Conservation (phyloP, 37 sponge, comb jelly and placozoan genomes). For the Halisarca cf. caerulea region DNA sequence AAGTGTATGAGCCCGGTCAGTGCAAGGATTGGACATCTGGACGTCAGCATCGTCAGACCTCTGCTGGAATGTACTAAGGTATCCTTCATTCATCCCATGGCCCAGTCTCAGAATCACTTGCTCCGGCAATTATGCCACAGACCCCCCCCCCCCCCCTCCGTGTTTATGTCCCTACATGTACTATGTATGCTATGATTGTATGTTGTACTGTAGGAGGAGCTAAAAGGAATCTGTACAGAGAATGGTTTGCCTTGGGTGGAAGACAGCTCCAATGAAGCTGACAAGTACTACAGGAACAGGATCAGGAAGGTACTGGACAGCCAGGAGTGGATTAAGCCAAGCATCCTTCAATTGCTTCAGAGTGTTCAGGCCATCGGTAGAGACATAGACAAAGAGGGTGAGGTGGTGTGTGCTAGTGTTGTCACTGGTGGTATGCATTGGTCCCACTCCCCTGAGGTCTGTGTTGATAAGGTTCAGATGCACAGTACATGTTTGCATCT, state of each 20-base stretch:
- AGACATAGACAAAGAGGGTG: slow-evolving; percentile 1
- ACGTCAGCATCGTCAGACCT: slow-evolving; percentile 40
- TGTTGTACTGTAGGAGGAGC: neutral
- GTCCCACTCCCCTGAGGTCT: too few species aligned
- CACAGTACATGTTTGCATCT: too few species aligned
- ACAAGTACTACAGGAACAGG: slow-evolving; percentile 28
- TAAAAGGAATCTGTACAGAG: slow-evolving; percentile 44
- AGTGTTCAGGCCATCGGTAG: neutral
- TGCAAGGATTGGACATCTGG: slow-evolving; percentile 6
- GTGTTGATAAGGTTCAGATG: too few species aligned
- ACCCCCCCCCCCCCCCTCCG: neutral
- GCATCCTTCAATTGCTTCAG: neutral
- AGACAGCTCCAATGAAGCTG: slow-evolving; percentile 50
- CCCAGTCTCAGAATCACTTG: too few species aligned
- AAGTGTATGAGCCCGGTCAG: slow-evolving; percentile 27
- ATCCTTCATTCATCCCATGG: too few species aligned
- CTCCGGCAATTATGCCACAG: neutral
- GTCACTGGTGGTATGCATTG: too few species aligned
- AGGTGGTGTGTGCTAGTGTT: too few species aligned
- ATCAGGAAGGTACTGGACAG: slow-evolving; percentile 32
- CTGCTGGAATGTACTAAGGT: slow-evolving; percentile 52
- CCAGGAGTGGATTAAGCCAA: slow-evolving; percentile 20
- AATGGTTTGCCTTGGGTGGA: slow-evolving; percentile 63
- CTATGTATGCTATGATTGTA: neutral
- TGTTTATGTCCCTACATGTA: neutral